These are phyloP conservation scores for Grallaria varia DNA, from an alignment of 2,113 vertebrate species.

Conservation along the genomic window DNA sequence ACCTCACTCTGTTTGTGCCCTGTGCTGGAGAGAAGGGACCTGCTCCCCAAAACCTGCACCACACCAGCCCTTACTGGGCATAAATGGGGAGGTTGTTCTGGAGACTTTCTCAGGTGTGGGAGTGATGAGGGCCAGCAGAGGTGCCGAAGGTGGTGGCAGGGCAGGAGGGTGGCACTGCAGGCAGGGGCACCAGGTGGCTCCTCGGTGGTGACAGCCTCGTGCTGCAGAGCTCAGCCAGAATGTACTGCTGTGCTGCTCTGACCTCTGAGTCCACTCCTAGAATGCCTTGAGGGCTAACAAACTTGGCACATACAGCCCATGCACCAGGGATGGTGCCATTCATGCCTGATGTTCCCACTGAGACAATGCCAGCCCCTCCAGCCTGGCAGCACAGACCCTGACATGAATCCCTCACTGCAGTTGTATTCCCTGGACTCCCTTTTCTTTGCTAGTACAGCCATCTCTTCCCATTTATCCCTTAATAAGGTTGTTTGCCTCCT, in stretches of 20 bases:
- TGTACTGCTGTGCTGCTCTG: background rate
- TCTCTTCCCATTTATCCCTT: background rate
- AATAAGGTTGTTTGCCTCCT: background rate
- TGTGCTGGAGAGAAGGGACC: background rate
- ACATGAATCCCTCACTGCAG: background rate
- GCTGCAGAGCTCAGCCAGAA: background rate
- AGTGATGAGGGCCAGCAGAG: background rate
- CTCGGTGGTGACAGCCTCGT: background rate
- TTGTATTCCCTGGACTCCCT: background rate
- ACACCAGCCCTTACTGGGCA: background rate
- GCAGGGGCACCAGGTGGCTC: accelerated
- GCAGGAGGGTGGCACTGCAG: background rate
- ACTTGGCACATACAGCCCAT: background rate
- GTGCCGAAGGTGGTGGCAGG: background rate
- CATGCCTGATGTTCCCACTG: background rate
- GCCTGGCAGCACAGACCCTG: background rate
- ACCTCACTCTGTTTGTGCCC: background rate
- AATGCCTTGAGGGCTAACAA: background rate
- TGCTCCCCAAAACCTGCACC: background rate
- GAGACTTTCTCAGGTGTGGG: background rate
- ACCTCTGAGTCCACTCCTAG: background rate
- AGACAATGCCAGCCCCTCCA: background rate
- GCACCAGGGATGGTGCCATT: background rate
- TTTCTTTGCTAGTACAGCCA: background rate
- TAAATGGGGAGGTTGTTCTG: background rate